Base-by-base conservation (phyloP, 1,140 invertebrate species). In the Drosophila equinoxialis region DNA sequence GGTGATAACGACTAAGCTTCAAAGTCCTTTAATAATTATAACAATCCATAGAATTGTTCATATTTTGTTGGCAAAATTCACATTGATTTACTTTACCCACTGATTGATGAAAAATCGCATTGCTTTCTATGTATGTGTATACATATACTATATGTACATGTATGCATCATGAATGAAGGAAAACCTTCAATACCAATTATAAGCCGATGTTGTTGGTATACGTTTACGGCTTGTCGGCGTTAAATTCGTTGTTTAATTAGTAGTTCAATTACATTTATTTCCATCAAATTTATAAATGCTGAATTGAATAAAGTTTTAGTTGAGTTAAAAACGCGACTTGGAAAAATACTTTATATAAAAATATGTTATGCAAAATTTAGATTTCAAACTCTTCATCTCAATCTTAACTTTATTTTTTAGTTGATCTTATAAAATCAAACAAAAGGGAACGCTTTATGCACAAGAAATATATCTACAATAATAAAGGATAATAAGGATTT, bases 261-360 rank as follows among this genome's bases (percentile, higher is more conserved):
- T 51, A 51, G 17, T 48, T 48, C 6, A 48, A 48, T 45, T 45
- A 2, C n/a, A 45, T 45, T 14, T 45, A 45, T 45, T 45, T 45
- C 2, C 3, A 20, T 14, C 14, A 48, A 48, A 4, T 10, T 51
- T 45, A 3, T 7, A 7, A 51, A 11, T 20, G 20, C 14, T 23
- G 17, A 8, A 30, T 4, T 30, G 26, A 30, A 30, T 30, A 6
- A 6, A 30, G 30, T 30, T 30, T 30, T 6, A 6, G 6, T 1
- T 30, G 30, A 30, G 5, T 26, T 26, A 4, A 26, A 26, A 26
- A 26, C 23, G 23, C 23, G 23, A 26, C 23, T 26, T 23, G 20
- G 2, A 23, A 23, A 23, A 23, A 23, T 23, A 23, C 20, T 23
- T 23, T 2, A 23, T 23, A 23, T 23, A 23, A 23, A 23, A 23